These are phyloP conservation scores for Stercorarius parasiticus DNA, from an alignment of 2,113 vertebrate genomes.

Conservation along the genomic window DNA sequence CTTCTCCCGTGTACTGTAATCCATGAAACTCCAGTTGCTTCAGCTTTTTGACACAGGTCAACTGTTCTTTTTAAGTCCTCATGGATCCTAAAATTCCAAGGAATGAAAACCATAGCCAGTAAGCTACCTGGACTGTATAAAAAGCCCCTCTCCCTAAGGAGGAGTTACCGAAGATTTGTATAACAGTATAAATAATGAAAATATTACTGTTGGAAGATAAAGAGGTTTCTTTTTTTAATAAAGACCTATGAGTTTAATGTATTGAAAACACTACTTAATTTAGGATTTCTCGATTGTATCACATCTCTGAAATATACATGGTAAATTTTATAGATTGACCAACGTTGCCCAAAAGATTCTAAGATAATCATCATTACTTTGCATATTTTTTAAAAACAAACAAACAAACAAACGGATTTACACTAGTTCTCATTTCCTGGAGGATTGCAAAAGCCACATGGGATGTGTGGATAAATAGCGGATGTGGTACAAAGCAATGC, in stretches of 20 bases:
- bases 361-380: background rate
- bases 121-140: background rate
- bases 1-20: conserved; percentile 94
- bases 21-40: conserved; percentile 93
- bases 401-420: background rate
- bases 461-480: background rate
- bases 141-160: background rate
- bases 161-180: background rate
- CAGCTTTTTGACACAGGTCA: conserved; percentile 93
- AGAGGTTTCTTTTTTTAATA: background rate
- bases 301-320: background rate
- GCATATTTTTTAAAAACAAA: background rate
- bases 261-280: background rate
- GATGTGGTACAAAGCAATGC: background rate
- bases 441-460: background rate
- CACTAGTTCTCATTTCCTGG: background rate
- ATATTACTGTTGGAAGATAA: background rate
- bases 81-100: conserved; percentile 84
- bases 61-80: conserved; percentile 87
- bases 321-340: background rate
- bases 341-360: background rate
- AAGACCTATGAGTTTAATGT: background rate
- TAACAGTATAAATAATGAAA: background rate
- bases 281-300: background rate
- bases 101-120: background rate